These are phyloP conservation scores for Bombus impatiens DNA, from an alignment of 1,140 invertebrate species.

Conservation along the genomic window DNA sequence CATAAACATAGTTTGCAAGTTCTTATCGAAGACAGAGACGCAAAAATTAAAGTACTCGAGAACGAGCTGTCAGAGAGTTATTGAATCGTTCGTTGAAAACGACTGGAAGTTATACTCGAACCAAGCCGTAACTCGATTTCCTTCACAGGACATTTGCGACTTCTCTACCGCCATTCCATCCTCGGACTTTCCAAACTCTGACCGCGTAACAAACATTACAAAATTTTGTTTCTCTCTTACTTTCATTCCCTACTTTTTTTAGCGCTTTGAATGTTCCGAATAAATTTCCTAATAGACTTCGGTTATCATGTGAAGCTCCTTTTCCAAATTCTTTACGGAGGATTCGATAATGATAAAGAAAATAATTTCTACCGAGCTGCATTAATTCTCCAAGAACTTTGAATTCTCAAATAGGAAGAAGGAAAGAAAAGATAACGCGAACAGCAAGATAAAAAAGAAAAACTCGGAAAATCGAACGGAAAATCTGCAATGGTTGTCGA, in stretches of 20 bases:
- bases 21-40: conserved; percentile 25
- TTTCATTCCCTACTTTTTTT: neutral
- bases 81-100: conserved; percentile 51
- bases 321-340: too few relatives aligned
- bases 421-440: neutral
- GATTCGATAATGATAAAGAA: too few relatives aligned
- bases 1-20: conserved; percentile 13
- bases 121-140: conserved; percentile 54
- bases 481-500: neutral
- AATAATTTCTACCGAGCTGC: too few relatives aligned
- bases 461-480: neutral
- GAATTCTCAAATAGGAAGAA: too few relatives aligned
- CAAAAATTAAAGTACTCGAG: conserved; percentile 26
- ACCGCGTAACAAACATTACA: conserved; percentile 47
- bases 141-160: conserved; percentile 43
- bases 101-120: conserved; percentile 45
- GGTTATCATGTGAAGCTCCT: neutral
- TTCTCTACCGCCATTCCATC: neutral
- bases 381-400: too few relatives aligned
- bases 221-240: neutral
- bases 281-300: neutral
- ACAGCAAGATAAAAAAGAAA: neutral
- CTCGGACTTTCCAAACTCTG: conserved; percentile 32
- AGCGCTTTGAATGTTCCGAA: neutral
- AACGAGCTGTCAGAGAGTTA: conserved; percentile 37